Percentiles rank a stretch among this genome's conserved stretches.
phyloP scores from a whole-genome alignment of 2,797 vertebrate genomes.

The Gila robusta region DNA sequence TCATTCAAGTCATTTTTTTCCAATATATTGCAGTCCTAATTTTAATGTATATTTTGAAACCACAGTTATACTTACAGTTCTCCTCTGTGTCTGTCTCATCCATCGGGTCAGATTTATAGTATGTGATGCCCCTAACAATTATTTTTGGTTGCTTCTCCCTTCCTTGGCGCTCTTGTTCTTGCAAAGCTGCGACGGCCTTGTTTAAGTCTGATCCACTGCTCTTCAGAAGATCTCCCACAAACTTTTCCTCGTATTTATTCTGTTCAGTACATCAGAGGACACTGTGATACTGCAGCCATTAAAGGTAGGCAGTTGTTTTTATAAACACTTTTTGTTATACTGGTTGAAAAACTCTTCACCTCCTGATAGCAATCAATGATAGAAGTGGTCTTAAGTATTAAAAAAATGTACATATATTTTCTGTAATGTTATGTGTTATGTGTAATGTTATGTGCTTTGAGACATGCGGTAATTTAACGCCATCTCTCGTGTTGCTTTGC shows the following conservation, averaged over 20 bases:
- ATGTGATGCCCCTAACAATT: constrained; percentile 92
- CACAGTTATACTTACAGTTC: constrained; percentile 82
- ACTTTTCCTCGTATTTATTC: constrained; percentile 84
- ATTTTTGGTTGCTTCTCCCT: constrained; percentile 71
- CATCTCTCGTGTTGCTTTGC: too few relatives aligned
- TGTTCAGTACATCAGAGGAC: constrained; percentile 65
- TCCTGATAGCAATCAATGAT: not conserved
- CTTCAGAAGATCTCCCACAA: constrained; percentile 77
- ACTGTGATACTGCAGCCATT: constrained; percentile 9
- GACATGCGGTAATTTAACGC: too few relatives aligned
- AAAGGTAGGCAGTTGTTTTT: not conserved
- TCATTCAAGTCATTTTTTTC: too few relatives aligned
- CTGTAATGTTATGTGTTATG: too few relatives aligned
- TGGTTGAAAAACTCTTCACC: not conserved
- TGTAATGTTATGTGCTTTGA: too few relatives aligned
- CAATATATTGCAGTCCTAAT: not conserved
- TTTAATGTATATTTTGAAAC: not conserved
- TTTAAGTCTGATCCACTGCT: constrained; percentile 69
- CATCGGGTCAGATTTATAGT: constrained; percentile 91
- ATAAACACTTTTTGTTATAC: not conserved
- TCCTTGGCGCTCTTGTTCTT: constrained; percentile 47
- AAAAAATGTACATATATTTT: too few relatives aligned
- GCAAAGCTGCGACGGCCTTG: constrained; percentile 41
- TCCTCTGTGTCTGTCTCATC: constrained; percentile 91
- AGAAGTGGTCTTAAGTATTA: too few relatives aligned